Conservation (phyloP, 1,140 invertebrate species). For the Zaprionus lachaisei region DNA sequence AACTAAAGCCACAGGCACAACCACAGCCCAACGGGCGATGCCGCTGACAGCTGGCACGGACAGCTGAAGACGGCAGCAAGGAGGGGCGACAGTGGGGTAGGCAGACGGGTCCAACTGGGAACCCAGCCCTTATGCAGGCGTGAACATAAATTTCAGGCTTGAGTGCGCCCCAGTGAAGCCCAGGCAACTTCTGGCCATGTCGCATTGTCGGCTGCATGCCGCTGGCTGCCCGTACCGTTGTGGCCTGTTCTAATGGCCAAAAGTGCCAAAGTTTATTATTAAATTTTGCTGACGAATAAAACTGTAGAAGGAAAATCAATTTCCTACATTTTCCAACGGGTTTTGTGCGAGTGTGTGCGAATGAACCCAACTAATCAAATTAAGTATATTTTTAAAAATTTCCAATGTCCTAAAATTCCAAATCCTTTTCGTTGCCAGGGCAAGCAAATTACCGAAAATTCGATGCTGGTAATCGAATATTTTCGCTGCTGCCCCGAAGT, state of each 20-base stretch:
- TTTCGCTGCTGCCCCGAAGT: slow-evolving; percentile 12
- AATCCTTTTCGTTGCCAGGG: slow-evolving; percentile 34
- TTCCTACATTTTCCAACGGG: slow-evolving; percentile 41
- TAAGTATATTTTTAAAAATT: slow-evolving; percentile 68
- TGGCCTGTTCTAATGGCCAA: slow-evolving; percentile 57
- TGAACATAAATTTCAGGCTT: slow-evolving; percentile 81
- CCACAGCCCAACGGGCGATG: slow-evolving; percentile 48
- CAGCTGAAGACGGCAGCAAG: slow-evolving; percentile 1
- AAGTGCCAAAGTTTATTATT: slow-evolving; percentile 82
- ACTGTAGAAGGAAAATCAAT: slow-evolving; percentile 77
- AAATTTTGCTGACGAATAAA: slow-evolving; percentile 81
- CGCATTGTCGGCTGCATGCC: slow-evolving; percentile 33
- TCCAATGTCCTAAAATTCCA: slow-evolving; percentile 43
- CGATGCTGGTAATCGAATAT: slow-evolving; percentile 81
- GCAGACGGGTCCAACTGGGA: background rate
- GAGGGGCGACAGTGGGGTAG: slow-evolving; percentile 1
- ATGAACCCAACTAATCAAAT: slow-evolving; percentile 80
- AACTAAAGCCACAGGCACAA: slow-evolving; percentile 28
- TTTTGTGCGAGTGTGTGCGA: slow-evolving; percentile 41
- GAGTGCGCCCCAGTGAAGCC: slow-evolving; percentile 52
- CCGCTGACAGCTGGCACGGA: slow-evolving; percentile 57
- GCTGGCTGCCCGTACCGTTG: slow-evolving; percentile 1
- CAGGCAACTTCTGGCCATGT: slow-evolving; percentile 33
- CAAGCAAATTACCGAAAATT: slow-evolving; percentile 45
- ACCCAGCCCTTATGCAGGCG: slow-evolving; percentile 54